Conservation (phyloP, 2,113 vertebrate species). For the Aythya baeri region DNA sequence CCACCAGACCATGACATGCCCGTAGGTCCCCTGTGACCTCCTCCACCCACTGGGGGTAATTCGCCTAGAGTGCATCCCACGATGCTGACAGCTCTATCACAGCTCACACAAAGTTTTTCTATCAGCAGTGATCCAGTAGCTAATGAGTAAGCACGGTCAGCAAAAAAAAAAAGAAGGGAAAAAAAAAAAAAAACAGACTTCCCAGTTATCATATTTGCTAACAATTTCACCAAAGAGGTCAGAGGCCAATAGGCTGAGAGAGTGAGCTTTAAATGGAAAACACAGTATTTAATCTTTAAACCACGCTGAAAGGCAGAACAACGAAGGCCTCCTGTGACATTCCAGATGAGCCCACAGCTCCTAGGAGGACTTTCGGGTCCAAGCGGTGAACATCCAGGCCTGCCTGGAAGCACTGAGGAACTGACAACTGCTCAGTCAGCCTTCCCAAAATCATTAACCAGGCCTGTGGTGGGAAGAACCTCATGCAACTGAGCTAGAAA, state of each 20-base stretch:
- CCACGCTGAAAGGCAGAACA: neutral
- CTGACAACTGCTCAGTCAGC: neutral
- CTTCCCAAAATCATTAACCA: constrained; percentile 4
- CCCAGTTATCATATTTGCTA: neutral
- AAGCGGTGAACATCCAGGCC: neutral
- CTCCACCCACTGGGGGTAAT: neutral
- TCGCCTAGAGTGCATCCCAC: neutral
- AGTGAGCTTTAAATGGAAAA: neutral
- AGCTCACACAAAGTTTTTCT: neutral
- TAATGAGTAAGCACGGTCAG: neutral
- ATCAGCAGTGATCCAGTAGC: neutral
- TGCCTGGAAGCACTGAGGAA: neutral
- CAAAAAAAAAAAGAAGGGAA: neutral
- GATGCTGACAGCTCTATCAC: fast-evolving
- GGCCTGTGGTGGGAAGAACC: neutral
- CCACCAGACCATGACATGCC: neutral
- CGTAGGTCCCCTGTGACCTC: neutral
- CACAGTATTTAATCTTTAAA: neutral
- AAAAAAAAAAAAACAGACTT: neutral
- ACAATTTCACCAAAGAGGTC: neutral
- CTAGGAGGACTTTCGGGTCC: neutral
- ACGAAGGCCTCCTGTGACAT: neutral
- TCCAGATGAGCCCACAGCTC: constrained; percentile 23
- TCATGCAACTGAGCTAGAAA: neutral
- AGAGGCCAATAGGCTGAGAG: neutral